Base-by-base conservation (phyloP, 2,888 invertebrate species). In the Baccha elongata region DNA sequence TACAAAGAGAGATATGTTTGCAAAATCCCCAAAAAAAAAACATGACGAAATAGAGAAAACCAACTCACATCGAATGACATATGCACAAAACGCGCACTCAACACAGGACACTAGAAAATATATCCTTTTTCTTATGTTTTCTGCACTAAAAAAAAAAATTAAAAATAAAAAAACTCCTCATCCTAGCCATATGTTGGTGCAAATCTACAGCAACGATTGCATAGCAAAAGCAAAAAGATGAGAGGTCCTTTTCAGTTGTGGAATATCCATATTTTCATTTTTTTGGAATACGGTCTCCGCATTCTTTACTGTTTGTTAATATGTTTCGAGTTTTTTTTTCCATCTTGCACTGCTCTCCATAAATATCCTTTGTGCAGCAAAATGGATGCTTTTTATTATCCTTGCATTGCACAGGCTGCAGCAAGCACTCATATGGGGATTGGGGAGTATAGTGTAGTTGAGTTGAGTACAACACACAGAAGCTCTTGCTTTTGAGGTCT, bases 361-460 rank as follows among this genome's bases (percentile, higher is more conserved):
- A 80, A 74, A 80, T 74, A 74, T 80, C 69, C 65, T 81, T 81
- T 81, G 80, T 81, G 37, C 48, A 69, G 80, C 80, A 81, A 81
- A n/a, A 81, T 81, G 80, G 80, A 81, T 74, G 50, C 64, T 64
- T 80, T 73, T 68, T 74, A 74, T 69, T 80, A 80, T 80, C 65
- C 73, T 58, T 64, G 44, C 55, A n/a, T 32, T 32, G 29, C 35
- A 69, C 13, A 44, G 60, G 60, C 42, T 60, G 65, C 50, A 67
- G 55, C 37, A 29, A 53, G 55, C 42, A 40, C 26, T 17, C 23
- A 21, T 37, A 67, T 48, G 73, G 32, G 53, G 53, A 64, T n/a
- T n/a, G n/a, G 23, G n/a, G 46, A 55, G 37, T 13, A 40, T 8
- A 40, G 60, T 60, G 21, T 21, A 40, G 60, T 60, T 60, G n/a